These are phyloP conservation scores for Anodontia alba DNA, from an alignment of 2,888 invertebrate species.

Conservation along the genomic window DNA sequence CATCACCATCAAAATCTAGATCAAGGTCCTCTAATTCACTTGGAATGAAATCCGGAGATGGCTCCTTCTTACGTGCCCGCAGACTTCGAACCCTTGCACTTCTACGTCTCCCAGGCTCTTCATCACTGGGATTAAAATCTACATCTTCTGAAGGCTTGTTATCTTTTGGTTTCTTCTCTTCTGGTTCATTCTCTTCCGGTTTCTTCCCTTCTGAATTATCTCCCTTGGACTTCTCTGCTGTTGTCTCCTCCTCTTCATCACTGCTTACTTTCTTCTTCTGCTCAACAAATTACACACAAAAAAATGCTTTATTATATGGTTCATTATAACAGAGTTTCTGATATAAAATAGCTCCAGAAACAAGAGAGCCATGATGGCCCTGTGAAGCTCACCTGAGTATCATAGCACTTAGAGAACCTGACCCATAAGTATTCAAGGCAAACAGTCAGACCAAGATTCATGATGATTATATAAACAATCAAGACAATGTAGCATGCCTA, in stretches of 20 bases:
- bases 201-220: constrained; percentile 20
- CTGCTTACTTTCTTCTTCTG: constrained; percentile 69
- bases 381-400: too few species aligned
- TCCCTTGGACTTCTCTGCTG: constrained; percentile 5
- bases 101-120: constrained; percentile 52
- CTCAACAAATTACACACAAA: background rate
- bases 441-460: too few species aligned
- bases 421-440: too few species aligned
- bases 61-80: constrained; percentile 29
- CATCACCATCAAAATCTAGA: constrained; percentile 52
- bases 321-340: background rate
- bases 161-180: background rate
- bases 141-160: constrained; percentile 13
- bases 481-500: too few species aligned
- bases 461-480: too few species aligned
- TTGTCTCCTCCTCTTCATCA: constrained; percentile 55
- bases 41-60: constrained; percentile 56
- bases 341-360: too few species aligned
- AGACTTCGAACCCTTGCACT: constrained; percentile 60
- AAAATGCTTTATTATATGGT: background rate
- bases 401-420: too few species aligned
- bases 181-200: background rate
- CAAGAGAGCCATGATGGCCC: too few species aligned
- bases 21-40: constrained; percentile 49
- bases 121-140: constrained; percentile 41